Evolutionary conservation across 2,888 invertebrate genomes (phyloP).

Genomic region (Agrenia bidenticulata): DNA sequence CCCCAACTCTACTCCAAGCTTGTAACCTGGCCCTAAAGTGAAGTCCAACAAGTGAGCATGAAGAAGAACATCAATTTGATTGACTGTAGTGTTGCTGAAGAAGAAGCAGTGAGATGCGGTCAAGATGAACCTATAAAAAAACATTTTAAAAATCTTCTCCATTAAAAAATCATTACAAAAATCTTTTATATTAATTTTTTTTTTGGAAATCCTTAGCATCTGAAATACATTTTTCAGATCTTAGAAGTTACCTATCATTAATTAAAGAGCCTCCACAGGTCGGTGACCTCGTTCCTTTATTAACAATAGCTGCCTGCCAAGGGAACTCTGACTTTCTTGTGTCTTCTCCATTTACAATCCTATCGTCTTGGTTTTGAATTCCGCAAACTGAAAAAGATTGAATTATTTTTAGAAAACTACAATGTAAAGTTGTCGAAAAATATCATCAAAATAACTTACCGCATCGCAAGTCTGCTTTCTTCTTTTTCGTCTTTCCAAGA

Average conservation of each 20-base stretch:
- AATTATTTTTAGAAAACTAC: too few species aligned
- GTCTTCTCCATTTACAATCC: constrained; percentile 45
- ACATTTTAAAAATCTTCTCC: too few species aligned
- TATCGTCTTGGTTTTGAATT: constrained; percentile 37
- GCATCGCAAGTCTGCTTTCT: constrained; percentile 2
- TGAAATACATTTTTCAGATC: neutral
- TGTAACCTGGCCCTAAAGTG: constrained; percentile 12
- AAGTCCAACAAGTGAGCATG: constrained; percentile 38
- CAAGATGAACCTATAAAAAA: constrained; percentile 21
- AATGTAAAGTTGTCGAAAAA: neutral
- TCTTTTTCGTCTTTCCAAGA: constrained; percentile 5
- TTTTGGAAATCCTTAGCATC: neutral
- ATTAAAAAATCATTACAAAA: too few species aligned
- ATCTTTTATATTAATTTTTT: too few species aligned
- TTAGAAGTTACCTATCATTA: constrained; percentile 14
- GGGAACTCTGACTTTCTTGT: constrained; percentile 46
- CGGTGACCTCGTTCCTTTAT: constrained; percentile 31
- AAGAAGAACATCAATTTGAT: constrained; percentile 33
- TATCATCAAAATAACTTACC: neutral
- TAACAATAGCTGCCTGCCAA: constrained; percentile 46
- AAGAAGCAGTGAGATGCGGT: constrained; percentile 14
- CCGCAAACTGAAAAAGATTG: constrained; percentile 45
- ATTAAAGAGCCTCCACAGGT: constrained; percentile 35
- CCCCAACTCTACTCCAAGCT: constrained; percentile 14
- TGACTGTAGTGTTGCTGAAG: neutral